Percentiles rank a stretch among this genome's conserved stretches.
Evolutionary conservation across 1,140 invertebrate genomes (phyloP).

Genomic region (Diuraphis noxia): DNA sequence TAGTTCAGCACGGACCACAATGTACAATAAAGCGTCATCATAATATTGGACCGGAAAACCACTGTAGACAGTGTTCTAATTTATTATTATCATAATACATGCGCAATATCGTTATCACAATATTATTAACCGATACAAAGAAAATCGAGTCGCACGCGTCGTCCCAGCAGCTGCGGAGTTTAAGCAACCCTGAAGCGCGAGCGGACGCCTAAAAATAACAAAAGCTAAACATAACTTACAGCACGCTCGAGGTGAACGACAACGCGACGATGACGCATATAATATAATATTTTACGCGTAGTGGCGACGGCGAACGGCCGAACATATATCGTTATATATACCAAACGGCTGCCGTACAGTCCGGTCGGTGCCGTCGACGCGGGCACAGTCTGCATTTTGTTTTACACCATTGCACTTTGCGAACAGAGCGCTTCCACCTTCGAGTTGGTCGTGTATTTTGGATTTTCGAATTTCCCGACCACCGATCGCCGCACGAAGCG

Average conservation of each 20-base stretch:
- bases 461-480: background rate
- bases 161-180: background rate
- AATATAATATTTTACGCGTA: background rate
- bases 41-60: background rate
- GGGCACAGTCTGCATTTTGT: background rate
- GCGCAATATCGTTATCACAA: background rate
- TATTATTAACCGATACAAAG: background rate
- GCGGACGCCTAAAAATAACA: slow-evolving; percentile 32
- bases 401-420: background rate
- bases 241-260: slow-evolving; percentile 36
- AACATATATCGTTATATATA: background rate
- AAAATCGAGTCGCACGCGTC: background rate
- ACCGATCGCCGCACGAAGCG: background rate
- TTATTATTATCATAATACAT: background rate
- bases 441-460: too few relatives aligned
- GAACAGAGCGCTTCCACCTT: background rate
- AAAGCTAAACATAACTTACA: slow-evolving; percentile 29
- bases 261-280: background rate
- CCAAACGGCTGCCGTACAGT: background rate
- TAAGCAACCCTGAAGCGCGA: background rate
- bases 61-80: background rate
- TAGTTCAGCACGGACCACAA: too few relatives aligned
- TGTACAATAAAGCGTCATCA: background rate
- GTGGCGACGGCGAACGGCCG: background rate
- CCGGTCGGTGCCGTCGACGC: slow-evolving; percentile 9